These are phyloP conservation scores for Oxystoma pomonae DNA, from an alignment of 2,888 invertebrate genomes.

Conservation along the genomic window DNA sequence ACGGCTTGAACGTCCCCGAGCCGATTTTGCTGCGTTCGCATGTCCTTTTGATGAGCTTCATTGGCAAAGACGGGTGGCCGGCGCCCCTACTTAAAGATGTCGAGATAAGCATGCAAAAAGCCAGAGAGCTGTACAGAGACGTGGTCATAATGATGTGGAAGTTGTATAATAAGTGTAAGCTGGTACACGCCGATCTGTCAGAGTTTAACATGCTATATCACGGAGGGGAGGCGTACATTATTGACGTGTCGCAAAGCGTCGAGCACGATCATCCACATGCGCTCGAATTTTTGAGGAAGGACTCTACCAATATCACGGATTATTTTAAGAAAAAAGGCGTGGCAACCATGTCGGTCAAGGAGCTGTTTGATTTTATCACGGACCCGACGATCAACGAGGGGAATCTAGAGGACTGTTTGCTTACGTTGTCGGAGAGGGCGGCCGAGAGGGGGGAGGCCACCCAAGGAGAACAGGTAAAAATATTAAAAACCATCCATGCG, in stretches of 20 bases:
- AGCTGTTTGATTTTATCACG: slow-evolving; percentile 94
- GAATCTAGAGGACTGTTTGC: slow-evolving; percentile 79
- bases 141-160: slow-evolving; percentile 87
- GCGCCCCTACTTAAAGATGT: slow-evolving; percentile 86
- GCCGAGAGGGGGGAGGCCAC: slow-evolving; percentile 62
- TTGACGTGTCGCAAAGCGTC: slow-evolving; percentile 98
- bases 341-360: slow-evolving; percentile 85
- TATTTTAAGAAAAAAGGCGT: slow-evolving; percentile 89
- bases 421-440: slow-evolving; percentile 66
- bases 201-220: slow-evolving; percentile 92
- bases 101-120: slow-evolving; percentile 67
- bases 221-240: slow-evolving; percentile 79
- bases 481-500: too few relatives aligned
- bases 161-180: slow-evolving; percentile 86
- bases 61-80: slow-evolving; percentile 88
- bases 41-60: slow-evolving; percentile 92
- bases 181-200: slow-evolving; percentile 97
- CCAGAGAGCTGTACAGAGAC: slow-evolving; percentile 75
- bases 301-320: slow-evolving; percentile 88
- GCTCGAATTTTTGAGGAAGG: slow-evolving; percentile 89
- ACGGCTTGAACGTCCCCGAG: slow-evolving; percentile 83
- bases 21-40: slow-evolving; percentile 83
- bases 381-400: slow-evolving; percentile 78
- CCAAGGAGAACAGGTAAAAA: slow-evolving; percentile 60
- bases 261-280: slow-evolving; percentile 98